A percentile compares a stretch with the other conserved stretches of the same genome.
Conservation (phyloP, 2,113 vertebrate genomes). For the Loxodonta africana region DNA sequence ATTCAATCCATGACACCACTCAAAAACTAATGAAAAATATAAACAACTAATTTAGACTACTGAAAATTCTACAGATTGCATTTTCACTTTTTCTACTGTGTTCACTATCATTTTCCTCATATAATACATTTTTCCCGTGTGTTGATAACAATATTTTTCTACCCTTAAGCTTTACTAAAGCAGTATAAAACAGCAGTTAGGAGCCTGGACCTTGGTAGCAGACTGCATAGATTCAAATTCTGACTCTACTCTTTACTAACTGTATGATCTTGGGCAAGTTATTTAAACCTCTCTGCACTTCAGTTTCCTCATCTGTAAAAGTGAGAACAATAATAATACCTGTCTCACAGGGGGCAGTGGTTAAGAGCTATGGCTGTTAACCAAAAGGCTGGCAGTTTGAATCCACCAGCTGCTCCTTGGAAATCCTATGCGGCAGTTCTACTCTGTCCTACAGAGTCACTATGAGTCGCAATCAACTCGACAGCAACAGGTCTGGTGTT, state of each 20-base stretch:
- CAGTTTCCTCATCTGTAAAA: not conserved
- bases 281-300: not conserved
- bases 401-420: too few species aligned
- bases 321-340: too few species aligned
- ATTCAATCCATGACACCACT: not conserved
- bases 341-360: too few species aligned
- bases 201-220: not conserved
- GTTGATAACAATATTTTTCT: not conserved
- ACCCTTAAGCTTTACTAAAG: conserved; percentile 20
- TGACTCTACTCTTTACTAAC: not conserved
- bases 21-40: not conserved
- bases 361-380: too few species aligned
- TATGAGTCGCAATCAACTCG: too few species aligned
- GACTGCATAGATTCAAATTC: not conserved
- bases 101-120: conserved; percentile 39
- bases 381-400: too few species aligned
- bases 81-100: conserved; percentile 8
- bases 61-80: conserved; percentile 5
- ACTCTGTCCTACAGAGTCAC: too few species aligned
- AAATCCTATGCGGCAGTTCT: too few species aligned
- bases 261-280: not conserved
- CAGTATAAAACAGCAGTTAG: not conserved
- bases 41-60: conserved; percentile 1
- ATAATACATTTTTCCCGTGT: not conserved
- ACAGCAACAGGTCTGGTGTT: not conserved